Evolutionary conservation across 2,113 vertebrate species (phyloP), one percentile per base, ranked within the genome.

Genomic region (Phalacrocorax aristotelis): DNA sequence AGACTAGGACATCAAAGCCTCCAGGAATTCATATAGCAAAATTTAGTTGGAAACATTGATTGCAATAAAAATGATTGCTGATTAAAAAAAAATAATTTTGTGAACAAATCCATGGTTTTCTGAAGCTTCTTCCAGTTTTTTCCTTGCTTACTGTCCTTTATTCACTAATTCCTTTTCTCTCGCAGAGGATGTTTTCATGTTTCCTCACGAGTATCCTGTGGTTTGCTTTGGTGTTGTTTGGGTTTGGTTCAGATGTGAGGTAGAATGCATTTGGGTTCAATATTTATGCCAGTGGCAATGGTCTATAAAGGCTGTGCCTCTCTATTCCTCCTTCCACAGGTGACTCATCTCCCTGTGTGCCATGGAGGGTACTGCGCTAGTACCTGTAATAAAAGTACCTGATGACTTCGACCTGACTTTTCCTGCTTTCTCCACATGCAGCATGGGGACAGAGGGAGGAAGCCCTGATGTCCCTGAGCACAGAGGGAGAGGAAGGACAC

Each of bases 391-490:
- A 13, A 8, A 66, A 74, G 32, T 58, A 26, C 19, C 70, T 32
- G 29, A 18, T 1, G 10, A 23, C n/a, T 80, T 77, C 15, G 2
- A 42, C 36, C 8, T 61, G 49, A 7, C 38, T 77, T n/a, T 18
- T 83, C 25, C 54, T 72, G 21, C 36, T 72, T 65, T 42, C 20
- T 72, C 44, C 49, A 74, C 46, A 11, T 6, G 44, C 21, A 49
- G 15, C 22, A 5, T 20, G 9, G 44, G 51, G n/a, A 55, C 38
- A 55, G 32, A 38, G 14, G n/a, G 29, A 81, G 44, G 72, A 84
- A 64, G 23, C 12, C 9, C 15, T 38, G 34, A 38, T 0, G 0
- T 48, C 19, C 55, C 7, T 0, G 4, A 2, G 36, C 8, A 52
- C 1, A 0, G 20, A 60, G 6, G 2, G 16, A 16, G 30, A 65